phyloP scores from a whole-genome alignment of 2,888 invertebrate species.

The Torymus aiolomorphi region DNA sequence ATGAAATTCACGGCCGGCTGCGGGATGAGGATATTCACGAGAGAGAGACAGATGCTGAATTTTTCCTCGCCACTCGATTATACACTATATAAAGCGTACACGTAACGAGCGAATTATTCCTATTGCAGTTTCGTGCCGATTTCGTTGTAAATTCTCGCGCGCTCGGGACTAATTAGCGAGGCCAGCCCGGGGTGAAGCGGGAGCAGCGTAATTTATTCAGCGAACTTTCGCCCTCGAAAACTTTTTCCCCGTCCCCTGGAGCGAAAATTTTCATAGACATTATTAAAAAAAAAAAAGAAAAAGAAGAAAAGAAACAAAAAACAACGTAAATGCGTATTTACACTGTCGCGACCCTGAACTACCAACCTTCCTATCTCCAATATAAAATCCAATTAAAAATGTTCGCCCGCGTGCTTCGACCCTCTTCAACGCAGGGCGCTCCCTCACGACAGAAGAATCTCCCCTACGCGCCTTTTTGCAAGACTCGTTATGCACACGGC shows the following conservation, averaged over 20 bases:
- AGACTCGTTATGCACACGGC: neutral
- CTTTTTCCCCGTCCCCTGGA: no score
- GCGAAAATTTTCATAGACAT: no score
- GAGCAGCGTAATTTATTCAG: no score
- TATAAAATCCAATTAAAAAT: slow-evolving; percentile 40
- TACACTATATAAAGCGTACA: neutral
- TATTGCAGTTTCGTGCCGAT: neutral
- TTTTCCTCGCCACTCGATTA: neutral
- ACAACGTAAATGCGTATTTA: no score
- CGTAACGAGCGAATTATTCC: slow-evolving; percentile 19
- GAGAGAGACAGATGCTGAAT: neutral
- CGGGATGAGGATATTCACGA: neutral
- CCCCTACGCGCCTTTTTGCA: neutral
- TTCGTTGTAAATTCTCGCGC: slow-evolving; percentile 10
- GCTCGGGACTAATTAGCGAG: slow-evolving; percentile 9
- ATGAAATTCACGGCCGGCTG: slow-evolving; percentile 4
- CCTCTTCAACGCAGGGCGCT: no score
- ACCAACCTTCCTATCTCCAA: neutral
- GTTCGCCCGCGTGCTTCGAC: neutral
- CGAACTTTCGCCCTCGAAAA: no score
- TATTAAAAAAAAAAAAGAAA: no score
- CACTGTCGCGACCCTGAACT: no score
- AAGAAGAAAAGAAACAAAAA: no score
- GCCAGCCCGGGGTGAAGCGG: no score
- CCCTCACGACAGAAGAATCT: no score